Conservation (phyloP, 2,888 invertebrate species). For the Drosophila greeni region DNA sequence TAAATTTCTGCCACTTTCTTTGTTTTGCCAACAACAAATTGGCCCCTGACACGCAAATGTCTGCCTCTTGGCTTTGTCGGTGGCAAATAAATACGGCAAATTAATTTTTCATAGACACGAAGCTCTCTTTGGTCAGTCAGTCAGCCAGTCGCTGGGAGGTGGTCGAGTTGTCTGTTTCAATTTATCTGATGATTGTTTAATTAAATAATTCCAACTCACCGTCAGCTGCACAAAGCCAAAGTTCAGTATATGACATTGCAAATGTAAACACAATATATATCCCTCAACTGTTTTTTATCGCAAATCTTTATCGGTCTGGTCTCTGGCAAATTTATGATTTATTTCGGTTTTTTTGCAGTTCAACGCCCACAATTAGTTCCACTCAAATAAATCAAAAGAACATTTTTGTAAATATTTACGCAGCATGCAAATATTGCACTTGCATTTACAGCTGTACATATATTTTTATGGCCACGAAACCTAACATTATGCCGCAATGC, state of each 20-base stretch:
- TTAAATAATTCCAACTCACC: slow-evolving; percentile 61
- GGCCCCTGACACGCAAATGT: slow-evolving; percentile 62
- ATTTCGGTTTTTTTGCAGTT: slow-evolving; percentile 56
- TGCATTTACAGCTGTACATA: slow-evolving; percentile 9
- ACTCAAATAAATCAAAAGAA: slow-evolving; percentile 72
- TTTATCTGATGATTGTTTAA: slow-evolving; percentile 55
- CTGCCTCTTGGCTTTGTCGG: slow-evolving; percentile 13
- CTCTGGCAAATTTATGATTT: slow-evolving; percentile 29
- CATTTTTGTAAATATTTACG: slow-evolving; percentile 63
- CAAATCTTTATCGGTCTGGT: slow-evolving; percentile 34
- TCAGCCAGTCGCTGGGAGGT: slow-evolving; percentile 3
- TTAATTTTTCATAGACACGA: slow-evolving; percentile 68
- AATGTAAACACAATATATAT: slow-evolving; percentile 32
- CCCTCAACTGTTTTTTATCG: slow-evolving; percentile 22
- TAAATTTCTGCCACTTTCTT: slow-evolving; percentile 64
- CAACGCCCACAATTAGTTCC: slow-evolving; percentile 74
- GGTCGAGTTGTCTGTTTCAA: slow-evolving; percentile 17
- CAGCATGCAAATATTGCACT: slow-evolving; percentile 33
- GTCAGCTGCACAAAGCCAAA: slow-evolving; percentile 24
- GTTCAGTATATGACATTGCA: slow-evolving; percentile 45
- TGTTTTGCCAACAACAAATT: slow-evolving; percentile 60
- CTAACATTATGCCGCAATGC: slow-evolving; percentile 57
- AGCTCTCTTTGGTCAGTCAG: slow-evolving; percentile 22
- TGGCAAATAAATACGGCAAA: slow-evolving; percentile 46
- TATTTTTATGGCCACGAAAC: slow-evolving; percentile 35